Percentiles rank a stretch among this genome's conserved stretches.
These are phyloP conservation scores for Agonum fuliginosum DNA, from an alignment of 2,888 invertebrate species.

Conservation along the genomic window DNA sequence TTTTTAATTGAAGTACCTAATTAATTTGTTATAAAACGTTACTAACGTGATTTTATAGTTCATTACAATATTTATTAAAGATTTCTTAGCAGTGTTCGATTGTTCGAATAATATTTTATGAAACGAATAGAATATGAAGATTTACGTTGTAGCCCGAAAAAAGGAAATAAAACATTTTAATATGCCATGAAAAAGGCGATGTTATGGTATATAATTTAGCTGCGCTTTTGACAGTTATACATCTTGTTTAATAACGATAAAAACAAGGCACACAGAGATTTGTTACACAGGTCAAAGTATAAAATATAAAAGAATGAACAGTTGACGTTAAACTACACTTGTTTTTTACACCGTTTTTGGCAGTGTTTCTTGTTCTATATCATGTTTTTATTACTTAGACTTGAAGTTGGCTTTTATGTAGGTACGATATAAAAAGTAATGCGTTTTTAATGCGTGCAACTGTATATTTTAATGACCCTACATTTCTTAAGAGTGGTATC, in stretches of 20 bases:
- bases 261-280: background rate
- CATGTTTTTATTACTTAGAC: constrained; percentile 30
- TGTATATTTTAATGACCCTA: constrained; percentile 45
- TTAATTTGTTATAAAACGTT: too few relatives aligned
- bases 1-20: too few relatives aligned
- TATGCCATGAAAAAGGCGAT: background rate
- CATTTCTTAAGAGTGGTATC: background rate
- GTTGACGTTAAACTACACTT: background rate
- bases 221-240: background rate
- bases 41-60: too few relatives aligned
- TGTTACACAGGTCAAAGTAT: background rate
- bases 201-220: background rate
- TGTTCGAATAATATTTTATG: too few relatives aligned
- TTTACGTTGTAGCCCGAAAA: too few relatives aligned
- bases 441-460: constrained; percentile 45
- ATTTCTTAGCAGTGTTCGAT: too few relatives aligned
- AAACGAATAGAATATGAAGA: too few relatives aligned
- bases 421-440: constrained; percentile 31
- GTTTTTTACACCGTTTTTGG: background rate
- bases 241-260: background rate
- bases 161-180: background rate
- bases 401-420: constrained; percentile 18
- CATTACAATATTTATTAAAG: too few relatives aligned
- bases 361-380: background rate
- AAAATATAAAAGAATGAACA: background rate